phyloP scores from a whole-genome alignment of 2,888 invertebrate genomes.

The Dryomyza anilis region DNA sequence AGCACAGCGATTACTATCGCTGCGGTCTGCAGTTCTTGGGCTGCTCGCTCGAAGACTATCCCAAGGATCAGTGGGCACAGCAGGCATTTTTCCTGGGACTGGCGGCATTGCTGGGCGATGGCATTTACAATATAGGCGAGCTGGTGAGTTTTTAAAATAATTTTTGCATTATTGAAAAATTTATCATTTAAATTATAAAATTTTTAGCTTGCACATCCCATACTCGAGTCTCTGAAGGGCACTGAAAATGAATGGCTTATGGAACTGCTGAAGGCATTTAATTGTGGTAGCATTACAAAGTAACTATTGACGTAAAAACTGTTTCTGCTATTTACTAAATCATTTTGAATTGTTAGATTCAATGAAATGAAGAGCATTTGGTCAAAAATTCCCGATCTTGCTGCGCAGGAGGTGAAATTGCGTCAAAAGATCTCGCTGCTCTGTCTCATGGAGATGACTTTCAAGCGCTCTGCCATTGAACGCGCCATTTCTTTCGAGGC shows the following conservation, averaged over 20 bases:
- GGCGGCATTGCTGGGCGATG: conserved; percentile 92
- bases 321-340: background rate
- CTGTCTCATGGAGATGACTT: conserved; percentile 98
- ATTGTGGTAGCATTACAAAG: conserved; percentile 79
- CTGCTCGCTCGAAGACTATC: conserved; percentile 72
- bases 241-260: conserved; percentile 86
- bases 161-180: background rate
- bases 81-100: conserved; percentile 91
- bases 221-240: conserved; percentile 81
- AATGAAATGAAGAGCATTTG: conserved; percentile 71
- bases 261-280: conserved; percentile 85
- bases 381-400: conserved; percentile 82
- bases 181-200: background rate
- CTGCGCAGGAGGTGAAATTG: conserved; percentile 78
- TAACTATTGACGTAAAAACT: conserved; percentile 48
- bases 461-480: conserved; percentile 88
- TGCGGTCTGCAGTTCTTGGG: conserved; percentile 86
- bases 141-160: conserved; percentile 65
- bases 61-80: conserved; percentile 70
- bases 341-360: too few species aligned
- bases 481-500: conserved; percentile 87
- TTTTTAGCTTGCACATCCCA: conserved; percentile 85
- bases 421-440: conserved; percentile 93
- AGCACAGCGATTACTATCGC: conserved; percentile 94
- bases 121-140: conserved; percentile 97